phyloP scores from a whole-genome alignment of 2,113 vertebrate species.

The Thunnus maccoyii region DNA sequence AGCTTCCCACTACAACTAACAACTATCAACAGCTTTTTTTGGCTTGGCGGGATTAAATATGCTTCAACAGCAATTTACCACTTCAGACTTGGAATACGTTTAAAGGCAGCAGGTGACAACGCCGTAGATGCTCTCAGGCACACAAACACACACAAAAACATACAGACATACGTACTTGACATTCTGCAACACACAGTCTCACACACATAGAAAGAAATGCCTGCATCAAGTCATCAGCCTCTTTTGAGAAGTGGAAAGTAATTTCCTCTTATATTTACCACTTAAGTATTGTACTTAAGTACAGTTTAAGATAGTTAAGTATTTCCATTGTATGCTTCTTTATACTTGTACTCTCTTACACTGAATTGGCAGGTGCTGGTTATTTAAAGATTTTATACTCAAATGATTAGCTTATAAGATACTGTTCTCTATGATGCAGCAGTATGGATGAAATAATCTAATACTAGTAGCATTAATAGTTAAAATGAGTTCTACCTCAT shows the following conservation, averaged over 20 bases:
- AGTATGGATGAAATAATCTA: too few species aligned
- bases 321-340: neutral
- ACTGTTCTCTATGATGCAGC: neutral
- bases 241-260: neutral
- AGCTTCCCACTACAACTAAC: constrained; percentile 64
- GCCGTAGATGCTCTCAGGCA: neutral
- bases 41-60: constrained; percentile 48
- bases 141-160: neutral
- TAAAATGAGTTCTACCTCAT: neutral
- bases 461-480: neutral
- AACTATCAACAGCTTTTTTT: constrained; percentile 46
- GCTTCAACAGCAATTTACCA: constrained; percentile 45
- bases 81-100: constrained; percentile 32
- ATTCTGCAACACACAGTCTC: neutral
- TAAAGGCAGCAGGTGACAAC: constrained; percentile 55
- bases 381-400: neutral
- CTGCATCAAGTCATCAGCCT: neutral
- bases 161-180: too few species aligned
- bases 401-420: neutral
- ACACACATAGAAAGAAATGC: neutral
- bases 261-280: neutral
- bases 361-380: neutral
- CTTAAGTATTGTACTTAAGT: neutral
- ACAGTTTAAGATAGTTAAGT: too few species aligned
- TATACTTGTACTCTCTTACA: neutral